Percentiles rank a stretch among this genome's conserved stretches.
Conservation (phyloP, 1,140 invertebrate species). For the Drosophila pseudoobscura region DNA sequence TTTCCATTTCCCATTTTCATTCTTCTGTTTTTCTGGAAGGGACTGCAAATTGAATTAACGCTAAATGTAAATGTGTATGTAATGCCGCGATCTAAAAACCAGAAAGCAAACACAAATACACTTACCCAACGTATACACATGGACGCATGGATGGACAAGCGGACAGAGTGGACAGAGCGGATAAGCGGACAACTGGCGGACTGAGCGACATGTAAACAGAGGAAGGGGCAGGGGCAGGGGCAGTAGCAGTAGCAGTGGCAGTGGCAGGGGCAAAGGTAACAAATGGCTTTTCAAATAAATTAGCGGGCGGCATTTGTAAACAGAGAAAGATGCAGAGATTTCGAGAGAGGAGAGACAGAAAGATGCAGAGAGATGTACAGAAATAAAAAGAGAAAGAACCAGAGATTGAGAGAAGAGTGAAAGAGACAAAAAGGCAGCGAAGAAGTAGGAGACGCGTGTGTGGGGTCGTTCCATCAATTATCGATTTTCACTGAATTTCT, state of each 20-base stretch:
- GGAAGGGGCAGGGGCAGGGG: constrained; percentile 1
- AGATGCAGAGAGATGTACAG: background rate
- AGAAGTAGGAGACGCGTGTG: background rate
- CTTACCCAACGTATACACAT: constrained; percentile 18
- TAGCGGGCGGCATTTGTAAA: constrained; percentile 70
- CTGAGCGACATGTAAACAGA: constrained; percentile 65
- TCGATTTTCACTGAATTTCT: too few relatives aligned
- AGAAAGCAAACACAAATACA: constrained; percentile 16
- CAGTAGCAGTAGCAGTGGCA: too few relatives aligned
- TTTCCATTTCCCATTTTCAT: background rate
- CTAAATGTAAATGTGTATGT: constrained; percentile 65
- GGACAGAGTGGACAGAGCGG: background rate
- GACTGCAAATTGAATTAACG: constrained; percentile 71
- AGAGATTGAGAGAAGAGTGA: constrained; percentile 11
- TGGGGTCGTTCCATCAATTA: too few relatives aligned
- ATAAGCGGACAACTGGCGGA: background rate
- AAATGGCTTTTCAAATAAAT: constrained; percentile 81
- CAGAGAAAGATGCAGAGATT: constrained; percentile 39
- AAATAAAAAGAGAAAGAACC: background rate
- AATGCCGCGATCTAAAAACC: constrained; percentile 24
- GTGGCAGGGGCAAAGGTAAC: constrained; percentile 66
- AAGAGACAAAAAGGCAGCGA: background rate
- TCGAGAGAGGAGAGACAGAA: background rate
- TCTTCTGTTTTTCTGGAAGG: constrained; percentile 11
- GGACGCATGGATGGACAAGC: constrained; percentile 5